Evolutionary conservation across 2,888 invertebrate species (phyloP).

Genomic region (Nipponacmea schrenckii): DNA sequence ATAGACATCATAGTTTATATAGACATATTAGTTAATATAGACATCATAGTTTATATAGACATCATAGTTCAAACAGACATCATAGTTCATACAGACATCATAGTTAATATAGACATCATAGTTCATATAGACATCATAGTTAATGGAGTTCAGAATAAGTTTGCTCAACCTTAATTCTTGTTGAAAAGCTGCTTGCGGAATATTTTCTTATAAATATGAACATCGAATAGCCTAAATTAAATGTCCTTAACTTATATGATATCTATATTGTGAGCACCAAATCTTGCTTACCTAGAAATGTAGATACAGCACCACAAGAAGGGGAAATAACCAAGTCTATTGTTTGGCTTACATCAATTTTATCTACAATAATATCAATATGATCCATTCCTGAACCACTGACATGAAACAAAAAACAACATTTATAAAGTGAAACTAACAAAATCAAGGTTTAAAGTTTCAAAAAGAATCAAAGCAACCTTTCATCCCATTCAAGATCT

Average conservation of each 20-base stretch:
- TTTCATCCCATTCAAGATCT: too few species aligned
- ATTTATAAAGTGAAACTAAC: conserved; percentile 1
- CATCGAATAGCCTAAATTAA: too few species aligned
- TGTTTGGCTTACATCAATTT: conserved; percentile 77
- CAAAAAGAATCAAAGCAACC: not conserved
- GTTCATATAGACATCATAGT: not conserved
- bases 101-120: too few species aligned
- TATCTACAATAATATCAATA: conserved; percentile 73
- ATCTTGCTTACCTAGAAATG: conserved; percentile 81
- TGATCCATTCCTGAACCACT: conserved; percentile 45
- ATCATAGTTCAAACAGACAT: too few species aligned
- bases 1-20: not conserved
- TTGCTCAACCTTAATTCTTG: too few species aligned
- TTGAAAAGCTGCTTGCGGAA: too few species aligned
- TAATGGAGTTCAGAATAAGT: not conserved
- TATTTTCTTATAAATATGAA: too few species aligned
- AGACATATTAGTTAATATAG: too few species aligned
- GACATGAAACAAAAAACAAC: not conserved
- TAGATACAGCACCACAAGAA: conserved; percentile 85
- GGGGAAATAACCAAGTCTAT: conserved; percentile 63
- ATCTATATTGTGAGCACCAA: too few species aligned
- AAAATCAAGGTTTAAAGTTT: not conserved
- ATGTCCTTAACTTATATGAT: too few species aligned
- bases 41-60: too few species aligned
- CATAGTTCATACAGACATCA: too few species aligned